Conservation (phyloP, 2,113 vertebrate species). For the Machaerirhynchus nigripectus region DNA sequence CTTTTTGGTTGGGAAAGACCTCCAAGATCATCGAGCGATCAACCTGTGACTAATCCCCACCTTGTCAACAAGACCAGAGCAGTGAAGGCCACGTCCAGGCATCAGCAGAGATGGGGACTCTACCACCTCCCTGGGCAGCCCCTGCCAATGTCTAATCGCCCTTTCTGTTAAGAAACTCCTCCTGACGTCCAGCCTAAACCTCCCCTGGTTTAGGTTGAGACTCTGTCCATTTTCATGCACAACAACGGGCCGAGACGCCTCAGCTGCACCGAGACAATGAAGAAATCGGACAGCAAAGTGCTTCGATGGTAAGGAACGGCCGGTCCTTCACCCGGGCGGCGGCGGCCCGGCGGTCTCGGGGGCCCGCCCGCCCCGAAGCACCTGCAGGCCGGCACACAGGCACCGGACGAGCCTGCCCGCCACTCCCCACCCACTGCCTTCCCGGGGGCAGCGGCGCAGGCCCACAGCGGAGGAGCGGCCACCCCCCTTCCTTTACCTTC, state of each 20-base stretch:
- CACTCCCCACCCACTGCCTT: neutral
- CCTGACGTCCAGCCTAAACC: neutral
- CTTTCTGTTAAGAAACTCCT: neutral
- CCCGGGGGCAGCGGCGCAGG: rapidly evolving
- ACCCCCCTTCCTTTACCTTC: conserved; percentile 78
- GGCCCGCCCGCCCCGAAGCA: neutral
- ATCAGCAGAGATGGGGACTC: no score
- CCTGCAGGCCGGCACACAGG: no score
- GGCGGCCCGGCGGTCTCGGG: neutral
- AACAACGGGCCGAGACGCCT: neutral
- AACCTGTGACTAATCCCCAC: neutral
- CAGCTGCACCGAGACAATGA: neutral
- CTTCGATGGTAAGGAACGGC: rapidly evolving
- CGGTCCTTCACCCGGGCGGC: neutral
- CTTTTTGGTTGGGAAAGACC: no score
- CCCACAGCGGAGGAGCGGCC: rapidly evolving
- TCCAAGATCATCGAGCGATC: neutral
- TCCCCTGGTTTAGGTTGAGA: neutral
- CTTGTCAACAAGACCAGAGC: neutral
- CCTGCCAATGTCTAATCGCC: neutral
- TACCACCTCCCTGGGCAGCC: neutral
- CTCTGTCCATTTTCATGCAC: neutral
- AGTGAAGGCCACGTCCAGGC: neutral
- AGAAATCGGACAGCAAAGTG: neutral
- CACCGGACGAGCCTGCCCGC: neutral